A percentile compares a stretch with the other conserved stretches of the same genome.
phyloP scores from a whole-genome alignment of 2,888 invertebrate species.

The Pilophorus perplexus region DNA sequence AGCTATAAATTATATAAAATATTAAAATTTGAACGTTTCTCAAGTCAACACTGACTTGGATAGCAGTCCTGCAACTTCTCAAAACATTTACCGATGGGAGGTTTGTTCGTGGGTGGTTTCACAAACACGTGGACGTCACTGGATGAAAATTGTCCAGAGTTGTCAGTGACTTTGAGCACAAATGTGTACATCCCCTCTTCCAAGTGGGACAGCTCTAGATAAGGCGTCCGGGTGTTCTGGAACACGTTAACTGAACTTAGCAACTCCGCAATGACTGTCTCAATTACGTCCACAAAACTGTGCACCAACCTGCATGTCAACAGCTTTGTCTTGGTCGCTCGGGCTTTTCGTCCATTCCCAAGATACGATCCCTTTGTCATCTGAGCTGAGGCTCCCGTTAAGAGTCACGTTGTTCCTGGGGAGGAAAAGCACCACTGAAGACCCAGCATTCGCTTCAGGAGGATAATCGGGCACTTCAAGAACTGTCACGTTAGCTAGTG shows the following conservation, averaged over 20 bases:
- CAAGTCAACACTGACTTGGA: too few species aligned
- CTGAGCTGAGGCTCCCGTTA: conserved; percentile 86
- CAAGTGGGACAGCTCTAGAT: conserved; percentile 81
- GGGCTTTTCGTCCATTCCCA: conserved; percentile 96
- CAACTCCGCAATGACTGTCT: background rate
- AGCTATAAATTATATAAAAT: conserved; percentile 52
- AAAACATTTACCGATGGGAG: conserved; percentile 69
- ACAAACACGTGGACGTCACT: conserved; percentile 91
- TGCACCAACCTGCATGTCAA: conserved; percentile 72
- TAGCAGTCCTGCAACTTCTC: too few species aligned
- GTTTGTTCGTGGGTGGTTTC: conserved; percentile 82
- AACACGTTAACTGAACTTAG: background rate
- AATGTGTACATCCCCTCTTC: conserved; percentile 94
- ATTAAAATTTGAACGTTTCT: background rate
- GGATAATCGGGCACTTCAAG: conserved; percentile 90
- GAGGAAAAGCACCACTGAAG: conserved; percentile 83
- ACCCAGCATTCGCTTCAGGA: conserved; percentile 90
- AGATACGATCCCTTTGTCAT: conserved; percentile 87
- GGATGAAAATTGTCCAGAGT: conserved; percentile 80
- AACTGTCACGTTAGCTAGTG: conserved; percentile 84
- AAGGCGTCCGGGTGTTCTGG: conserved; percentile 85
- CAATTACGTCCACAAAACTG: too few species aligned
- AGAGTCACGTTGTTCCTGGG: conserved; percentile 83
- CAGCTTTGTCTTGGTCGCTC: conserved; percentile 83
- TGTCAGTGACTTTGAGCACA: conserved; percentile 87